Percentiles rank a stretch among this genome's conserved stretches.
phyloP scores from a whole-genome alignment of 1,140 invertebrate species.

The Diorhabda carinulata region DNA sequence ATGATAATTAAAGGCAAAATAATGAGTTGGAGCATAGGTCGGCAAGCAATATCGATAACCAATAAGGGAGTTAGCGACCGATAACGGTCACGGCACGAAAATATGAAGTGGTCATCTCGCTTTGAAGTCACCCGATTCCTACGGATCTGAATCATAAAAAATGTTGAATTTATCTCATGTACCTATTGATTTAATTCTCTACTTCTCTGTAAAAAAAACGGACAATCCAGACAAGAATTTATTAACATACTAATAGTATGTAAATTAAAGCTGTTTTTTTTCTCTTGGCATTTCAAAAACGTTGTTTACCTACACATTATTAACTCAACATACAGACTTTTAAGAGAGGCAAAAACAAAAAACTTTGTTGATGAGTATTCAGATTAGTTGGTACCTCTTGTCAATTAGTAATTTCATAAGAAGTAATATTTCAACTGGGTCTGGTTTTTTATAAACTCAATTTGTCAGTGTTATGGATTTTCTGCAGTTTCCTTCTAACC shows the following conservation, averaged over 20 bases:
- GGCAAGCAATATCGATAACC: no score
- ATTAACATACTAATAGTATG: slow-evolving; percentile 10
- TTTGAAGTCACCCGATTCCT: no score
- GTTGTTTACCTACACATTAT: slow-evolving; percentile 12
- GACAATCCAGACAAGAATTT: slow-evolving; percentile 8
- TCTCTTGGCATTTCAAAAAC: background rate
- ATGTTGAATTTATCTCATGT: no score
- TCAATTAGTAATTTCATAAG: background rate
- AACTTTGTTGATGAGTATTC: background rate
- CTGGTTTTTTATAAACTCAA: background rate
- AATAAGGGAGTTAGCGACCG: no score
- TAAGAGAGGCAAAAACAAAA: slow-evolving; percentile 4
- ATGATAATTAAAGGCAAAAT: no score
- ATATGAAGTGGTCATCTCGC: no score
- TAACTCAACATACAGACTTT: slow-evolving; percentile 1
- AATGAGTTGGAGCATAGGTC: no score
- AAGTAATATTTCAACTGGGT: background rate
- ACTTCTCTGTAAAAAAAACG: no score
- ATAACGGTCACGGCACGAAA: no score
- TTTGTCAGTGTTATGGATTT: background rate
- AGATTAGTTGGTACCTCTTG: background rate
- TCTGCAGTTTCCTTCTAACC: no score
- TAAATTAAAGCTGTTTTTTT: slow-evolving; percentile 7
- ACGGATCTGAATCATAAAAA: no score
- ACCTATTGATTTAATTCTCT: no score